Evolutionary conservation across 2,797 vertebrate genomes (phyloP).

Genomic region (Poeciliopsis presidionis): DNA sequence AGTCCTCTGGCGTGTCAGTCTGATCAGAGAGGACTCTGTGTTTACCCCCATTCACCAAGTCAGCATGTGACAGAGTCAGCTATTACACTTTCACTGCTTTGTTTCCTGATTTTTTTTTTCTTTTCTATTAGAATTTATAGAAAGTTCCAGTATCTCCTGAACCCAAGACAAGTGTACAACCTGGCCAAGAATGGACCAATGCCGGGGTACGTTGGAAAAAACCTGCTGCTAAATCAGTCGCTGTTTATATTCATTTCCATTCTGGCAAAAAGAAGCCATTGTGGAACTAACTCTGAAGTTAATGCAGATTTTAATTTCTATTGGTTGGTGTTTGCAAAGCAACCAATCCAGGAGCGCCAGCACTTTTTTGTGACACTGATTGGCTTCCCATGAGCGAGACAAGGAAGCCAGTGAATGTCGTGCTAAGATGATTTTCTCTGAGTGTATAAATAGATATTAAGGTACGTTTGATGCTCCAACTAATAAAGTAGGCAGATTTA

Average conservation of each 20-base stretch:
- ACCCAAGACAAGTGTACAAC: conserved; percentile 95
- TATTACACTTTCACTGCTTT: neutral
- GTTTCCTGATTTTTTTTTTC: neutral
- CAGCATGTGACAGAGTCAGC: neutral
- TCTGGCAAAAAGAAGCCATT: neutral
- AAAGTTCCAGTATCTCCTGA: conserved; percentile 95
- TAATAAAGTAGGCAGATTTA: neutral
- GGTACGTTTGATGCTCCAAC: neutral
- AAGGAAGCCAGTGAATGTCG: neutral
- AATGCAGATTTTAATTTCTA: neutral
- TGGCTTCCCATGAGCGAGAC: neutral
- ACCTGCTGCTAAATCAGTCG: neutral
- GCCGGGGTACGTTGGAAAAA: conserved; percentile 83
- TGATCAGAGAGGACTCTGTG: conserved; percentile 28
- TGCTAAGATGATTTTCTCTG: neutral
- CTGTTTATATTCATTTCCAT: neutral
- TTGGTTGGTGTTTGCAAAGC: neutral
- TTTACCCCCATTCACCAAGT: neutral
- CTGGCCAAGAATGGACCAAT: conserved; percentile 92
- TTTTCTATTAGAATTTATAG: conserved; percentile 86
- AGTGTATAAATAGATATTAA: neutral
- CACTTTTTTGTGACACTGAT: neutral
- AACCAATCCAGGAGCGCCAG: neutral
- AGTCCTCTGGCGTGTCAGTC: conserved; percentile 38
- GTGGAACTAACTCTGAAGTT: neutral